Evolutionary conservation across 2,113 vertebrate genomes (phyloP), one percentile per base, ranked within the genome.

Genomic region (Oplegnathus fasciatus): DNA sequence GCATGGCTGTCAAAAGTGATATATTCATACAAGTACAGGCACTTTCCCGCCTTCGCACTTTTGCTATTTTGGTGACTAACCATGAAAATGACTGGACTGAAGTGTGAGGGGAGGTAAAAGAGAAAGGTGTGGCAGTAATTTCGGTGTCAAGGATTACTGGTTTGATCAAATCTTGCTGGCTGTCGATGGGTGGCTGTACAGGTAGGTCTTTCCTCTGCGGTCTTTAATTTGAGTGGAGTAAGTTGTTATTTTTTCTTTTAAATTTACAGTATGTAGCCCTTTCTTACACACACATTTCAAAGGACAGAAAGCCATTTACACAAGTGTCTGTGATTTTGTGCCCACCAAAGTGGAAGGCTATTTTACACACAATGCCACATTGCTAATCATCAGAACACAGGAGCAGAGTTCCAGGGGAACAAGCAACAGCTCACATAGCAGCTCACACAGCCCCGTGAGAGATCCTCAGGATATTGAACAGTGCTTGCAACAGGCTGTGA

Each of bases 101-200:
- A 26, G 20, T n/a, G 5, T 7, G 65, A 48, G 42, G 22, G 30
- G 40, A 28, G 37, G 42, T 34, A 26, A 9, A 37, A n/a, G n/a
- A 72, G 18, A 34, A 50, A 57, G 2, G 15, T 18, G 42, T 28
- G 55, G 42, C 15, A 30, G 68, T 28, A 42, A 81, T 74, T 76
- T 75, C 57, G 15, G 26, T 42, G 52, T 54, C 26, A 42, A 50
- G 57, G 26, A 89, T 84, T 73, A 84, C 55, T 22, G 22, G 55
- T 60, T 76, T 61, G 32, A 62, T 32, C 42, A 72, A 57, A 58
- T 37, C 10, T 17, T 5, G 22, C 8, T 52, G 65, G 10, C 37
- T 26, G n/a, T 76, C 8, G 58, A 80, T 79, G 73, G 76, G 83
- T 83, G 89, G 75, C 60, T n/a, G 1, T 3, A 42, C 66, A 84